Conservation (phyloP, 2,113 vertebrate genomes). For the Campylomormyrus numenius region DNA sequence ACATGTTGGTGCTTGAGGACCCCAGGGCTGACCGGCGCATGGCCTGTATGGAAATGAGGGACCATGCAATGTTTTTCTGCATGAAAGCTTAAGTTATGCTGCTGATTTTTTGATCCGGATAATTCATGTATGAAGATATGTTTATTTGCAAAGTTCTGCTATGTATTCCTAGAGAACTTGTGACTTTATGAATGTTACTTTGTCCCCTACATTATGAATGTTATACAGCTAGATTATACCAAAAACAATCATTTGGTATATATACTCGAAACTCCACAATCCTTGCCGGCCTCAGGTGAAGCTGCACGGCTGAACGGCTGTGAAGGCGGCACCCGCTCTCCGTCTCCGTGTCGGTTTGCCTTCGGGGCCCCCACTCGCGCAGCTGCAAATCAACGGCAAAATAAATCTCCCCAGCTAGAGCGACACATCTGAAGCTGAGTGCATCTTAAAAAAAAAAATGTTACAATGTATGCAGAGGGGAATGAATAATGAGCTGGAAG, state of each 20-base stretch:
- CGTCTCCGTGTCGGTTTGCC: slow-evolving; percentile 32
- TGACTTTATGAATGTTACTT: not conserved
- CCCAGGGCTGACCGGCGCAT: not conserved
- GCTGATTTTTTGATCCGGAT: not conserved
- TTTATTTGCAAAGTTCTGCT: not conserved
- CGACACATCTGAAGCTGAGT: not conserved
- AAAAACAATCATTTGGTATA: not conserved
- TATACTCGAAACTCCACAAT: not conserved
- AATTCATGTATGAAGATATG: not conserved
- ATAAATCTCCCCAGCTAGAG: not conserved
- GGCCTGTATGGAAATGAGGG: not conserved
- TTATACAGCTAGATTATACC: not conserved
- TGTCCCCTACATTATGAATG: not conserved
- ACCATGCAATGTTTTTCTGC: not conserved
- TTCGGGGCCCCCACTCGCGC: slow-evolving; percentile 3
- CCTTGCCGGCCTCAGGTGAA: not conserved
- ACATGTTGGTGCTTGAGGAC: not conserved
- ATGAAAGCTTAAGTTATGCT: not conserved
- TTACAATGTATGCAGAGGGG: not conserved
- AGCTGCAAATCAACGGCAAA: not conserved
- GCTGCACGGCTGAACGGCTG: slow-evolving; percentile 12
- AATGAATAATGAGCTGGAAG: not conserved
- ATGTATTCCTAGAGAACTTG: not conserved
- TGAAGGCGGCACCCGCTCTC: slow-evolving; percentile 17
- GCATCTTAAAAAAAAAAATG: not conserved